Evolutionary conservation across 37 sponge, comb jelly and placozoan species (phyloP).

Genomic region (Eunapius fragilis): DNA sequence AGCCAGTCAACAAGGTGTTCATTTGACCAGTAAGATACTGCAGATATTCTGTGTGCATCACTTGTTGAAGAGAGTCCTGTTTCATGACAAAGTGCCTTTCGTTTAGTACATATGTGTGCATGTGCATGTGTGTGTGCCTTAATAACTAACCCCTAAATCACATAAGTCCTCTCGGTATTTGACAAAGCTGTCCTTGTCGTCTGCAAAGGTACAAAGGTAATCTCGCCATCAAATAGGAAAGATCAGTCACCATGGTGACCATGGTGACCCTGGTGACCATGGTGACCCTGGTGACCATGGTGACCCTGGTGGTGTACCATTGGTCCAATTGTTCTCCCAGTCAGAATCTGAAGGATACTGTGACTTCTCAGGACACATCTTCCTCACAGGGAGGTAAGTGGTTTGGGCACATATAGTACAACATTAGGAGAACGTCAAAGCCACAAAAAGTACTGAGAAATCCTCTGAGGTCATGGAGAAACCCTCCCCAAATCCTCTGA

Average conservation of each 20-base stretch:
- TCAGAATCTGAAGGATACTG: slow-evolving; percentile 69
- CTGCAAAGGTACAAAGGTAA: slow-evolving; percentile 1
- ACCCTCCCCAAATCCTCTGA: too few species aligned
- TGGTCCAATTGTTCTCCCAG: slow-evolving; percentile 43
- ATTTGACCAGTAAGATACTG: slow-evolving; percentile 49
- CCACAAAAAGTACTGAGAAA: too few species aligned
- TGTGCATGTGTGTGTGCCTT: not conserved
- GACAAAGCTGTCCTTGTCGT: slow-evolving; percentile 51
- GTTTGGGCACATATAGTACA: too few species aligned
- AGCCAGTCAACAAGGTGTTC: not conserved
- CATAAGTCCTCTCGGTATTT: slow-evolving; percentile 71
- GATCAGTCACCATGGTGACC: too few species aligned
- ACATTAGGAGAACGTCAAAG: not conserved
- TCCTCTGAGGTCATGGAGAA: too few species aligned
- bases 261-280: too few species aligned
- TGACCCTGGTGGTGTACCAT: slow-evolving; percentile 22
- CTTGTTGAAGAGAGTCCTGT: slow-evolving; percentile 49
- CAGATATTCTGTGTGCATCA: slow-evolving; percentile 65
- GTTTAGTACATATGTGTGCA: too few species aligned
- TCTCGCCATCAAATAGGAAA: not conserved
- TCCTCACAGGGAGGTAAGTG: not conserved
- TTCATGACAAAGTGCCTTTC: too few species aligned
- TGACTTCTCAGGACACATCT: slow-evolving; percentile 62
- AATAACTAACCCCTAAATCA: slow-evolving; percentile 51
- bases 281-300: too few species aligned